Base-by-base conservation (phyloP, 2,797 vertebrate species). In the Xyrichtys novacula region DNA sequence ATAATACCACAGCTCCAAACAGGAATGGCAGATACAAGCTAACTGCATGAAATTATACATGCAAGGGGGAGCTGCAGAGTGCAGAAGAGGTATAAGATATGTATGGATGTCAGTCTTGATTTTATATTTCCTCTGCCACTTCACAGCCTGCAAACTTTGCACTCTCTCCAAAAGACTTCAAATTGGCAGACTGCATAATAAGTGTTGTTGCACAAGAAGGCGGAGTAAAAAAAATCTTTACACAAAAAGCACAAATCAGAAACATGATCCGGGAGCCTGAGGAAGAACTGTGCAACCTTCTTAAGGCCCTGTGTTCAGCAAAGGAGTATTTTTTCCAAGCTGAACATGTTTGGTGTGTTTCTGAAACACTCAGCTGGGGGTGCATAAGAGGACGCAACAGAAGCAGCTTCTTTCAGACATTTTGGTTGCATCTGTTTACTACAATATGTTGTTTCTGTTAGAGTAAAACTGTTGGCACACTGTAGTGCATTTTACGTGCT, bases 91-190 rank as follows among this genome's bases (percentile, higher is more conserved):
- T 15, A 2, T 25, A 22, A 38, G n/a, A 19, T 48, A 26, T 29
- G 46, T 49, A 31, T 48, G 5, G 20, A 38, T 43, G 47, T 61
- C 16, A 9, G 16, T 14, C 36, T 40, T 40, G 11, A 17, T 22
- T n/a, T 26, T 11, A 5, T 44, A 25, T 23, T n/a, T 29, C 14
- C 43, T 25, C 32, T 49, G 26, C n/a, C 49, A 20, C 20, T 6
- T 34, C 48, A 55, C 38, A 54, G 0, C 2, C 7, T 26, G 15
- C 46, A 50, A 5, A 12, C 29, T 60, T 32, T 44, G 42, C 62
- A 40, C 38, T 57, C 61, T 63, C 61, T 22, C 40, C 14, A 11
- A 28, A 42, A 52, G 19, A 58, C 36, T 15, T 36, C 42, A 25
- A 17, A 22, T 2, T 6, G 28, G 7, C 7, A 17, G 14, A 20